Base-by-base conservation (phyloP, 2,113 vertebrate species). In the Tapirus terrestris region DNA sequence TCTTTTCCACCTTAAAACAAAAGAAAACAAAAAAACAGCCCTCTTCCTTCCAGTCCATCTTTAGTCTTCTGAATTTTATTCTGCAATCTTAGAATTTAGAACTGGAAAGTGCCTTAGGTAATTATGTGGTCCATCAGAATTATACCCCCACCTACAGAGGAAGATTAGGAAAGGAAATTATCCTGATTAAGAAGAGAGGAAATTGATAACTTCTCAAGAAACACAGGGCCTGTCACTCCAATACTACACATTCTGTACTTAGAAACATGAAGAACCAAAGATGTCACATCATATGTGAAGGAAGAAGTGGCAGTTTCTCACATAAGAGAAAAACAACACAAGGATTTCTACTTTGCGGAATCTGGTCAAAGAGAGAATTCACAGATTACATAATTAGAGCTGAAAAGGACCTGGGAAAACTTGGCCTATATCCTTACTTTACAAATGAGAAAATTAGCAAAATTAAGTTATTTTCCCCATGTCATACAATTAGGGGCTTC, bases 201-300 rank as follows among this genome's bases (percentile, higher is more conserved):
- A 25, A 21, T 9, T 0, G 51, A 8, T 5, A 13, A 10, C 33
- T 14, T 75, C 17, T 68, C 63, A 12, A 2, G 58, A 60, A 11
- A 20, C 13, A 13, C 8, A 3, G 61, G 51, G 51, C 79, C 36
- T 45, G 7, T 4, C 14, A 17, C 2, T 17, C 60, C 45, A 6
- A 17, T 3, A 29, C 7, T 1, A 6, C 0, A 21, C 13, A 10
- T 14, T 43, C 63, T 60, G 13, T 11, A 0, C 63, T 56, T 2
- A 73, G 48, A 80, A 18, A 51, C 45, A 39, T 0, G 5, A 51
- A 65, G 21, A 48, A 45, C 13, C 77, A 5, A 2, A 60, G 58
- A 25, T 20, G 21, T 6, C 11, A 4, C 1, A 0, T 7, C 36
- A 11, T 10, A 17, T 0, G 1, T 6, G 36, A 48, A 45, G 18